phyloP scores from a whole-genome alignment of 2,113 vertebrate species.

The Antidorcas marsupialis region DNA sequence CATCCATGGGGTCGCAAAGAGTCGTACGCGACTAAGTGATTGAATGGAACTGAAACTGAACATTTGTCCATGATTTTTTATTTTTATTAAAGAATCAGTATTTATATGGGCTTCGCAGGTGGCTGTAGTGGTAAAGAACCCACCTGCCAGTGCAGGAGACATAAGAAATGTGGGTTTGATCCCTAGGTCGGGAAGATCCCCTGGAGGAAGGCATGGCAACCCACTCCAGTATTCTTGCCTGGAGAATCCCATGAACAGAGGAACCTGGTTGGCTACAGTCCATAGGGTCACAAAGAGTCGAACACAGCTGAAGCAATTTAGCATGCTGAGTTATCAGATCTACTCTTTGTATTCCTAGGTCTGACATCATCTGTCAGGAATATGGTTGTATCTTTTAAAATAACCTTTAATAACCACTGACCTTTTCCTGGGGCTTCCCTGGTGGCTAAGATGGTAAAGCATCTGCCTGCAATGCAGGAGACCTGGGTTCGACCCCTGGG shows the following conservation, averaged over 20 bases:
- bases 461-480: background rate
- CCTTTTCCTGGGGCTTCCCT: background rate
- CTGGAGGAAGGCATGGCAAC: background rate
- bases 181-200: background rate
- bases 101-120: background rate
- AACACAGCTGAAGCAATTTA: background rate
- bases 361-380: background rate
- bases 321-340: background rate
- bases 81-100: background rate
- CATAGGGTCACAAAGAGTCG: background rate
- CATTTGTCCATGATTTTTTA: background rate
- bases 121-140: background rate
- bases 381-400: background rate
- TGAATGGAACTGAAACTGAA: background rate
- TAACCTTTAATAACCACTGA: background rate
- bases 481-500: background rate
- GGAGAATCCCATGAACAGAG: background rate
- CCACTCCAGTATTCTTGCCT: background rate
- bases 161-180: background rate
- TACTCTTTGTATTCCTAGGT: background rate
- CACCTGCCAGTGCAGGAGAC: background rate
- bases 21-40: accelerated
- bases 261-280: background rate
- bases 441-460: background rate
- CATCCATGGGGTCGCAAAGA: background rate